Conservation (phyloP, 1,140 invertebrate species). For the Steinernema feltiae region DNA sequence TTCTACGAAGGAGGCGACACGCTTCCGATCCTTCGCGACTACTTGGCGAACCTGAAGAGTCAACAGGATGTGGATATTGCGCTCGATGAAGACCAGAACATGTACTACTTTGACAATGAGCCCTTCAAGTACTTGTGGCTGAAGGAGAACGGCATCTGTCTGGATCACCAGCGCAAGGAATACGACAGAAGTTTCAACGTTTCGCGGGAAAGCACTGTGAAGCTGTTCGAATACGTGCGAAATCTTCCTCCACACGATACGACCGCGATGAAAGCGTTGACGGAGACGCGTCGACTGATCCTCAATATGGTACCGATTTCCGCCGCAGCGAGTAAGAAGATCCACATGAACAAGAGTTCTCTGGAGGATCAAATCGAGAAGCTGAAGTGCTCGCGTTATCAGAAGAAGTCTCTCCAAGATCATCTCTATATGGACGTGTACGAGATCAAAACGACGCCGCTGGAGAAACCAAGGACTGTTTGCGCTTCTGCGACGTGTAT, state of each 20-base stretch:
- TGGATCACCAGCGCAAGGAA: slow-evolving; percentile 24
- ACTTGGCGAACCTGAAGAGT: background rate
- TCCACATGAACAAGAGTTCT: slow-evolving; percentile 32
- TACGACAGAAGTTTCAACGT: slow-evolving; percentile 26
- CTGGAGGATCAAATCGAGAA: slow-evolving; percentile 15
- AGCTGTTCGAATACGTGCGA: slow-evolving; percentile 29
- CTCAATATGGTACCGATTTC: slow-evolving; percentile 32
- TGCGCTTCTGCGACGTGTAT: slow-evolving; percentile 20
- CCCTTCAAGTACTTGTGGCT: slow-evolving; percentile 29
- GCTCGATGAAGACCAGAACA: slow-evolving; percentile 16
- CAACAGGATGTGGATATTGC: slow-evolving; percentile 25
- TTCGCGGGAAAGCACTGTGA: slow-evolving; percentile 19
- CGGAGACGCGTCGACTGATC: slow-evolving; percentile 14
- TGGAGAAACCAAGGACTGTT: slow-evolving; percentile 29
- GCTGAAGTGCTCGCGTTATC: background rate
- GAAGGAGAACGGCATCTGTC: slow-evolving; percentile 12
- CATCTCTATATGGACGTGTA: slow-evolving; percentile 18
- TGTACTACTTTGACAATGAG: slow-evolving; percentile 36
- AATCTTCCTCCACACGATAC: background rate
- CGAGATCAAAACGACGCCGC: slow-evolving; percentile 2
- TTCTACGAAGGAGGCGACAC: slow-evolving; percentile 33
- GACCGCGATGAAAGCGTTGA: background rate
- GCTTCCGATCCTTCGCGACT: slow-evolving; percentile 11
- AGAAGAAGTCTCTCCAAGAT: slow-evolving; percentile 4
- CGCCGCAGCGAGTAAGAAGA: slow-evolving; percentile 29